These are phyloP conservation scores for Xiphorhynchus erythropygius DNA, from an alignment of 2,797 vertebrate species.

Conservation along the genomic window DNA sequence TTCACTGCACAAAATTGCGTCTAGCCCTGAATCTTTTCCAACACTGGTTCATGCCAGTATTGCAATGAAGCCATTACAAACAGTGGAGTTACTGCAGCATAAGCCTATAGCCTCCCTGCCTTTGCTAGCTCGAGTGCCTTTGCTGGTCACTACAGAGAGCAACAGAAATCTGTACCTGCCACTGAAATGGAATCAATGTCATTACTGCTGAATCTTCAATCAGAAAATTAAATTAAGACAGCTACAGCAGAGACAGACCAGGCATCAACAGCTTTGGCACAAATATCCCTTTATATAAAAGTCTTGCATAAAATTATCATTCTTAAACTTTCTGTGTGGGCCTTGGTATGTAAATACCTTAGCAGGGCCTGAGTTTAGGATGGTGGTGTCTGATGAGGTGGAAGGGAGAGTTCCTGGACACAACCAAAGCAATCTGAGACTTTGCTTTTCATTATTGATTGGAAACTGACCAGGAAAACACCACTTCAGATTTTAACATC, in stretches of 20 bases:
- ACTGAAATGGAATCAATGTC: background rate
- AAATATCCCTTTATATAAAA: background rate
- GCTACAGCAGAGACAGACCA: background rate
- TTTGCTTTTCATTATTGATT: background rate
- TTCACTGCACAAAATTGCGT: background rate
- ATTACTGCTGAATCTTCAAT: background rate
- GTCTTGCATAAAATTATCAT: background rate
- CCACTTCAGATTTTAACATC: background rate
- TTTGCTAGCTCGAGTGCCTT: background rate
- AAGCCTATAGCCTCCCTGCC: background rate
- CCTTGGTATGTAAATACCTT: background rate
- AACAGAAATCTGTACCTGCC: accelerated
- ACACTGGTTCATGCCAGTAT: background rate
- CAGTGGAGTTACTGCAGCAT: background rate
- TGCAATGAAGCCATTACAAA: background rate
- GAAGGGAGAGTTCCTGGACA: background rate
- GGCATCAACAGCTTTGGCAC: background rate
- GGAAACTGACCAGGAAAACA: background rate
- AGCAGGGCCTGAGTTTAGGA: background rate
- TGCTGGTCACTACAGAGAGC: background rate
- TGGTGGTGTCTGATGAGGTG: background rate
- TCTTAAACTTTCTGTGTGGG: background rate
- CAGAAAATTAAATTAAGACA: background rate
- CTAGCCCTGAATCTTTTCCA: background rate
- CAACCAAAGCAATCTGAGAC: background rate